phyloP scores from a whole-genome alignment of 2,113 vertebrate genomes.

The Cyphomyrus discorhynchus region DNA sequence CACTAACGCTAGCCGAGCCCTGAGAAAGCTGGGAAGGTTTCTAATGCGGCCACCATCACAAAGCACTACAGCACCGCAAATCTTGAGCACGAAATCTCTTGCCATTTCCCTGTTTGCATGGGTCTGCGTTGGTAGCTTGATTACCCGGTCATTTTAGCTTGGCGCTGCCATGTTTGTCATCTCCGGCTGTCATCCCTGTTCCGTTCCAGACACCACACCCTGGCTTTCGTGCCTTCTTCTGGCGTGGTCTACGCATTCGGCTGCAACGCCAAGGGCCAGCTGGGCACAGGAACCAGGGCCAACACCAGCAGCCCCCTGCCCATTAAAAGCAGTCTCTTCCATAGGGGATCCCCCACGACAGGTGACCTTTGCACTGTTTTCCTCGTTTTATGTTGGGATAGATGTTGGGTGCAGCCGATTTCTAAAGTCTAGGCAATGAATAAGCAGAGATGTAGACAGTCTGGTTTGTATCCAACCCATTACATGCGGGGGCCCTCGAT shows the following conservation, averaged over 20 bases:
- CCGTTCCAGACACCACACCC: constrained; percentile 77
- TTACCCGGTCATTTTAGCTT: not conserved
- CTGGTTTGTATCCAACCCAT: not conserved
- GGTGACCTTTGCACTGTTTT: constrained; percentile 53
- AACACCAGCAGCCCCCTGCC: constrained; percentile 77
- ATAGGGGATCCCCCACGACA: constrained; percentile 56
- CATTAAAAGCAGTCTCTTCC: constrained; percentile 69
- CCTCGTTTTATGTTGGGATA: not conserved
- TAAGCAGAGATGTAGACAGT: not conserved
- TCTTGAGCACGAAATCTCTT: not conserved
- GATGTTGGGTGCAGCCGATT: not conserved
- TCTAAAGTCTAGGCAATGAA: not conserved
- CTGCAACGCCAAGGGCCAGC: constrained; percentile 82
- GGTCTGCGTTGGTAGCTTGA: not conserved
- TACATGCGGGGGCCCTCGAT: not conserved
- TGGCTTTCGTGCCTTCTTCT: constrained; percentile 90
- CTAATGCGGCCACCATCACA: not conserved
- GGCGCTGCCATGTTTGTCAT: not conserved
- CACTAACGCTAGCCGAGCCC: not conserved
- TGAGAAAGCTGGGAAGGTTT: not conserved
- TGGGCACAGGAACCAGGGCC: constrained; percentile 74
- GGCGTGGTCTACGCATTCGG: constrained; percentile 91
- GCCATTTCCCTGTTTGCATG: not conserved
- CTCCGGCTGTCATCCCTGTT: not conserved
- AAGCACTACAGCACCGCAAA: not conserved